A percentile compares a stretch with the other conserved stretches of the same genome.
These are phyloP conservation scores for Bryconaethiops microstoma DNA, from an alignment of 2,797 vertebrate species.

Conservation along the genomic window DNA sequence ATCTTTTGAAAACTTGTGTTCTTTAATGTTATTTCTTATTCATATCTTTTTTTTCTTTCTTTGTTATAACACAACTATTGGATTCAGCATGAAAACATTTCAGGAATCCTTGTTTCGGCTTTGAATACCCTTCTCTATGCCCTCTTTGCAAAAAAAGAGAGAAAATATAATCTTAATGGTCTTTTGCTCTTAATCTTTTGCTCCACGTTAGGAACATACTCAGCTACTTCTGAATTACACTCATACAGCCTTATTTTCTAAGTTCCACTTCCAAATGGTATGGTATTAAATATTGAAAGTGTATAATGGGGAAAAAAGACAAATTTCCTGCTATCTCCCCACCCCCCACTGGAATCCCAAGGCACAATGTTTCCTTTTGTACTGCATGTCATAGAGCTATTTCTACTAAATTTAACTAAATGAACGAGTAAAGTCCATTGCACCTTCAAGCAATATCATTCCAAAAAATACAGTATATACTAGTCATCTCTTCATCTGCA, in stretches of 20 bases:
- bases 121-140: constrained; percentile 45
- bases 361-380: not conserved
- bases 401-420: too few relatives aligned
- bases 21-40: constrained; percentile 61
- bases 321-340: constrained; percentile 43
- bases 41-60: constrained; percentile 50
- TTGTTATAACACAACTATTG: constrained; percentile 63
- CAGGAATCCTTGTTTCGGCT: not conserved
- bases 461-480: too few relatives aligned
- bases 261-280: constrained; percentile 52
- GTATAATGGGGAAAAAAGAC: constrained; percentile 64
- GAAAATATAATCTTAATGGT: constrained; percentile 38
- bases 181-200: not conserved
- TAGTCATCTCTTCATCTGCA: not conserved
- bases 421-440: too few relatives aligned
- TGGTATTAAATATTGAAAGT: constrained; percentile 67
- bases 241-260: constrained; percentile 53
- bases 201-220: constrained; percentile 49
- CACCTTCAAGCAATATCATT: too few relatives aligned
- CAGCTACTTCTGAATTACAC: constrained; percentile 49
- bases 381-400: not conserved
- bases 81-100: constrained; percentile 57
- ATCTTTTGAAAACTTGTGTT: constrained; percentile 33
- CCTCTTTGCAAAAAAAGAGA: constrained; percentile 33
- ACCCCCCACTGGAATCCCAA: too few relatives aligned